phyloP scores from a whole-genome alignment of 2,888 invertebrate genomes.

The Epirrhoe tristata region DNA sequence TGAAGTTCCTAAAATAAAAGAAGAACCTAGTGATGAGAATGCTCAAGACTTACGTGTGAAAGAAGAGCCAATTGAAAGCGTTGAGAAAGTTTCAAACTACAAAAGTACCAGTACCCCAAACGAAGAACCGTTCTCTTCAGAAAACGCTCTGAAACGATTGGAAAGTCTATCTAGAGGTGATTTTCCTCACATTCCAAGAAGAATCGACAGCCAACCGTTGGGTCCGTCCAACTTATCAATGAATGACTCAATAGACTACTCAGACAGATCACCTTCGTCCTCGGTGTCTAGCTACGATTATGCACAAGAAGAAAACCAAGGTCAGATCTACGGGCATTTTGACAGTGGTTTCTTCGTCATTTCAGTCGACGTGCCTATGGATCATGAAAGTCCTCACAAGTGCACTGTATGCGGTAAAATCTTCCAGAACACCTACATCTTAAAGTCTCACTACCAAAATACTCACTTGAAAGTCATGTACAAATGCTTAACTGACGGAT shows the following conservation, averaged over 20 bases:
- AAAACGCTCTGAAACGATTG: conserved; percentile 90
- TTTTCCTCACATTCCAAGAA: conserved; percentile 83
- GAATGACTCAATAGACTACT: conserved; percentile 72
- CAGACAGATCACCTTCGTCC: conserved; percentile 85
- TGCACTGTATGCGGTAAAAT: conserved; percentile 97
- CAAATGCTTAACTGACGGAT: conserved; percentile 97
- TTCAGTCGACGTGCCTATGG: conserved; percentile 94
- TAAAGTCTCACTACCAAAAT: conserved; percentile 98
- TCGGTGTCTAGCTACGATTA: conserved; percentile 86
- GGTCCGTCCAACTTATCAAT: conserved; percentile 72
- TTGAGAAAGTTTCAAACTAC: conserved; percentile 54
- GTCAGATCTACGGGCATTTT: conserved; percentile 89
- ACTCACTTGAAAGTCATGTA: conserved; percentile 98
- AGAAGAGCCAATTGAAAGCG: conserved; percentile 69
- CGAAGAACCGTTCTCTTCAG: conserved; percentile 75
- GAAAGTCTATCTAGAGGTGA: conserved; percentile 93
- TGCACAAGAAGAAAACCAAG: conserved; percentile 86
- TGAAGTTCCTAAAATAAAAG: conserved; percentile 59
- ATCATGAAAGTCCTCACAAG: conserved; percentile 95
- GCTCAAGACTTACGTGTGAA: conserved; percentile 72
- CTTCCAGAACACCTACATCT: conserved; percentile 96
- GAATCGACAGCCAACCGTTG: conserved; percentile 60
- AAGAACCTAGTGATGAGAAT: conserved; percentile 63
- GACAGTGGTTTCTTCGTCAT: conserved; percentile 90
- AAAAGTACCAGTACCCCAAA: conserved; percentile 50